Conservation (phyloP, 2,797 vertebrate genomes). For the Aotus griseimembra region DNA sequence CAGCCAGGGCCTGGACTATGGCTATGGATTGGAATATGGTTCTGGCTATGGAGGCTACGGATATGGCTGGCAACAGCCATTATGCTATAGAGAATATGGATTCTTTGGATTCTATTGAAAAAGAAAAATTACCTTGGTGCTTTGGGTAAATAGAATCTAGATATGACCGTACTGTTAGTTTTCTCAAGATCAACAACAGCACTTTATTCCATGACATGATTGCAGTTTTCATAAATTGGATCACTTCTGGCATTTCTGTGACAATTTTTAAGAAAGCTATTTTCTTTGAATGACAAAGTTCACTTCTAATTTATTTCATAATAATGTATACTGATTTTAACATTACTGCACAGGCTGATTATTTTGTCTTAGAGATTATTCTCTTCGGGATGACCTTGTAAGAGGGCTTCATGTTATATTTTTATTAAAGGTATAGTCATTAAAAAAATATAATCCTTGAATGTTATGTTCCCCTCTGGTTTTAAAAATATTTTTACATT, state of each 20-base stretch:
- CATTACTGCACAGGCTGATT: background rate
- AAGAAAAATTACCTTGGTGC: background rate
- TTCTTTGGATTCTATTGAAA: background rate
- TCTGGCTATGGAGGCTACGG: background rate
- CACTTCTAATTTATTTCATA: background rate
- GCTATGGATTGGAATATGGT: background rate
- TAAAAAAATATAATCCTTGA: background rate
- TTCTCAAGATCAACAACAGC: background rate
- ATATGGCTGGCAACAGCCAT: accelerated
- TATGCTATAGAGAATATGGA: too few relatives aligned
- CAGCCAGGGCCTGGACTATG: background rate
- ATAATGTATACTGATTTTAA: background rate
- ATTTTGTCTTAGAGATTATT: background rate
- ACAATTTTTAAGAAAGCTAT: background rate
- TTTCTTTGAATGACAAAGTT: background rate
- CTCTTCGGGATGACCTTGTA: background rate
- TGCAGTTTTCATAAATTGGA: background rate
- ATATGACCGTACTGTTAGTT: background rate
- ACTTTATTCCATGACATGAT: background rate
- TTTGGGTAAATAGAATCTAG: background rate
- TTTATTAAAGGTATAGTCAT: background rate
- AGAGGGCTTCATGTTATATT: background rate
- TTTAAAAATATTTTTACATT: background rate
- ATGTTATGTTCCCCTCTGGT: background rate
- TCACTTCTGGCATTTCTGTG: background rate